These are phyloP conservation scores for Stenchaetothrips biformis DNA, from an alignment of 2,888 invertebrate species.

Conservation along the genomic window DNA sequence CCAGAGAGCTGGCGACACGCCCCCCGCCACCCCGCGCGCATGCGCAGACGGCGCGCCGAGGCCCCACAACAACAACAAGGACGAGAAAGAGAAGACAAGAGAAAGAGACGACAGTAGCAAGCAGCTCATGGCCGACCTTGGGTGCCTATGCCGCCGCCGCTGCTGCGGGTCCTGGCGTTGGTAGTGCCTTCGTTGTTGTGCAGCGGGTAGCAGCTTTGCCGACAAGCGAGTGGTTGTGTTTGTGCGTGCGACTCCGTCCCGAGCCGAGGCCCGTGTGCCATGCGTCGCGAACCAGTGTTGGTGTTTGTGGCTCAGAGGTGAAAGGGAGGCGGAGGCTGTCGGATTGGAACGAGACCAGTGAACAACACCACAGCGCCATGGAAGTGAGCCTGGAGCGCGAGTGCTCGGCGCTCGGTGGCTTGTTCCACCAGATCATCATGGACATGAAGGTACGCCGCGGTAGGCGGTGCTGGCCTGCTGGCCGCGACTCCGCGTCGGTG, in stretches of 20 bases:
- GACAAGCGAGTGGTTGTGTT: not conserved
- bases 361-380: slow-evolving; percentile 50
- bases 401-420: slow-evolving; percentile 83
- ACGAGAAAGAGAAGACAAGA: not conserved
- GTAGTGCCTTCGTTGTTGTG: not conserved
- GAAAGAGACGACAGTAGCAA: not conserved
- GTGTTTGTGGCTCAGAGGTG: not conserved
- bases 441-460: slow-evolving; percentile 86
- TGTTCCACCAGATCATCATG: slow-evolving; percentile 91
- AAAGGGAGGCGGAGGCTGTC: not conserved
- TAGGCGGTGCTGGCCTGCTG: slow-evolving; percentile 1
- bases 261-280: not conserved
- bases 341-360: not conserved
- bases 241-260: not conserved
- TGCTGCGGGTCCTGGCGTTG: not conserved
- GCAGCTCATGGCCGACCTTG: slow-evolving; percentile 22
- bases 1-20: not conserved
- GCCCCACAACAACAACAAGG: slow-evolving; percentile 20
- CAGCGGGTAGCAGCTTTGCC: not conserved
- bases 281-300: not conserved
- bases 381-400: slow-evolving; percentile 73
- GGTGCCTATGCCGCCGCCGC: not conserved
- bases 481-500: slow-evolving; percentile 13
- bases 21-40: not conserved
- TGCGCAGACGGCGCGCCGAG: not conserved